Percentiles rank a stretch among this genome's conserved stretches.
Evolutionary conservation across 2,888 invertebrate species (phyloP).

Genomic region (Molanna angustata): DNA sequence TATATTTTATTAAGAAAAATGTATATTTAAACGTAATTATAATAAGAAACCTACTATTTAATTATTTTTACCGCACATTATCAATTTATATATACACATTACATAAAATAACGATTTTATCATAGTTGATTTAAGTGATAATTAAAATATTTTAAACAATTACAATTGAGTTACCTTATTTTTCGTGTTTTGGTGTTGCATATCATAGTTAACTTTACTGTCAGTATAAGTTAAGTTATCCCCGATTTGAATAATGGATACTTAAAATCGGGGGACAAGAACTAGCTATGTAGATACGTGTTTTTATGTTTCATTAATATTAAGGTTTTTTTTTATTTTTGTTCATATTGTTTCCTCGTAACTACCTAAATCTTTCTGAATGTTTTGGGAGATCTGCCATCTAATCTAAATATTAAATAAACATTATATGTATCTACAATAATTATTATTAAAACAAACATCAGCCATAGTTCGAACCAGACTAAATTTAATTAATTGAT

Average conservation of each 20-base stretch:
- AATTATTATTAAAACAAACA: no score
- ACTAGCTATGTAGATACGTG: conserved; percentile 11
- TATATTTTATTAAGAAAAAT: conserved; percentile 16
- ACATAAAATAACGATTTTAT: conserved; percentile 10
- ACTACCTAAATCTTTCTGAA: no score
- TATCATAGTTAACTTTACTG: conserved; percentile 28
- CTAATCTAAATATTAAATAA: no score
- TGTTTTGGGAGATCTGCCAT: no score
- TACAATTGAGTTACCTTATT: conserved; percentile 30
- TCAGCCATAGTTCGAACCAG: no score
- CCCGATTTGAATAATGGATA: no score
- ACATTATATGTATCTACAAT: no score
- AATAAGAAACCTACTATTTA: conserved; percentile 14
- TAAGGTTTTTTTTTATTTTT: neutral
- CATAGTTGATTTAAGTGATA: conserved; percentile 6
- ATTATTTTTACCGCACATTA: conserved; percentile 32
- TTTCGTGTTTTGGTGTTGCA: conserved; percentile 31
- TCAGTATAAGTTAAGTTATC: no score
- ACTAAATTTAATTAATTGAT: conserved; percentile 14
- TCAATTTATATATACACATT: conserved; percentile 26
- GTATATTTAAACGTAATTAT: no score
- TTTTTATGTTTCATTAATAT: conserved; percentile 7
- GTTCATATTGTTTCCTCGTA: neutral
- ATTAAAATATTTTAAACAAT: conserved; percentile 14
- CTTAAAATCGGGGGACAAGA: no score